Base-by-base conservation (phyloP, 1,140 invertebrate species). In the Metopolophium dirhodum region DNA sequence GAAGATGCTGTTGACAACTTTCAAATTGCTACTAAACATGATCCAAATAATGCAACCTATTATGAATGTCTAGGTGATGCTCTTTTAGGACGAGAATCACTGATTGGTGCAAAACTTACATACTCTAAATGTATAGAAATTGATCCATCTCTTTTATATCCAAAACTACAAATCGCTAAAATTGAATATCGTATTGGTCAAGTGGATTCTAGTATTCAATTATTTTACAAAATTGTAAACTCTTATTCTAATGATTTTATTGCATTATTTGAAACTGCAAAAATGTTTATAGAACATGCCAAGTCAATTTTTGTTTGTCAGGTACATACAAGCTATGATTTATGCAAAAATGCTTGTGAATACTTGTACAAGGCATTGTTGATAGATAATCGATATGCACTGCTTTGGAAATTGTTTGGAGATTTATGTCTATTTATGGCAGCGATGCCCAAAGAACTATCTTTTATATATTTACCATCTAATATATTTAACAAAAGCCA, bases 81-180 rank as follows among this genome's bases (percentile, higher is more conserved):
- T 37, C 91, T 92, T 26, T 83, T 83, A 35, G 91, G 68, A 37
- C 77, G 77, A 14, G 47, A 49, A 22, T 92, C 91, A 7, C 35
- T 92, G 3, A 83, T 92, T 35, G 91, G 68, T 18, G 91, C 91
- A 54, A 92, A 92, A 92, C 91, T 83, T 37, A 92, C 91, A 49
- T 92, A 92, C 6, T 26, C 45, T 51, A 92, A 92, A 85, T 92
- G 91, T 37, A 49, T 83, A 26, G 91, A 92, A 85, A 82, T 85
- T 7, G 49, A 92, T 83, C 77, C 91, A 7, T 37, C 77, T 51
- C 45, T 83, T 54, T 83, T 92, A 49, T 92, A 92, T 49, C 77
- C 91, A 23, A 92, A 85, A 51, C 23, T 92, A 37, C 91, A 92
- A 51, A 83, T 35, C 23, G 91, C 91, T 26, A 92, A 92, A 92